Evolutionary conservation across 2,888 invertebrate species (phyloP), one percentile per base, ranked within the genome.

Genomic region (Philereme vetulata): DNA sequence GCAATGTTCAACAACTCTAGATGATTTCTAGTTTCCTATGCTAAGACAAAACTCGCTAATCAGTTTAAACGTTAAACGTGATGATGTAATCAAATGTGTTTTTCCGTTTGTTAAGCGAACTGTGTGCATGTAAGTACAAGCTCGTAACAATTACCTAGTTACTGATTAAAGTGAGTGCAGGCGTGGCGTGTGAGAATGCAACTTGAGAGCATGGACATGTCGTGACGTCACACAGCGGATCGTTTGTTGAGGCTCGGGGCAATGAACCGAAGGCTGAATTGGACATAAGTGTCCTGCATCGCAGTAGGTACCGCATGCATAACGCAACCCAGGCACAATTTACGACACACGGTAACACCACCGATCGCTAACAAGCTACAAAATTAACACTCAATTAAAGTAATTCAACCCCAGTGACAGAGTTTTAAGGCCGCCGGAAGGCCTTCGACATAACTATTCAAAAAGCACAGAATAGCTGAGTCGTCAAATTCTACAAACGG

Each of bases 211-310:
- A 83, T 81, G 84, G 83, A 81, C 82, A 85, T 80, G 77, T 74
- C 69, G 78, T 88, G 88, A 88, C 87, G 88, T 89, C 87, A 86
- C 81, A 75, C 76, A 75, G 81, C 77, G 76, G 74, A 75, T 81
- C 81, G 80, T 85, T 84, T 84, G 85, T 85, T 79, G 83, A 66
- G 74, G 74, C 73, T 67, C 79, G 74, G 88, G 88, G 81, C 90
- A 86, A 83, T 88, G 90, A 90, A 86, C 90, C 86, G 79, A 68
- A 76, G 78, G 75, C 81, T 84, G 86, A 89, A 90, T 90, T 89
- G 89, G 86, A 85, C 84, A 80, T 81, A 86, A 87, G 85, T 86
- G 86, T 89, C 86, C 86, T 85, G 87, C 84, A 80, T 81, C 80
- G 78, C 74, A 75, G 38, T 35, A 35, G 35, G 62, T 56, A 51